Evolutionary conservation across 2,888 invertebrate genomes (phyloP).

Genomic region (Perizoma affinitatum): DNA sequence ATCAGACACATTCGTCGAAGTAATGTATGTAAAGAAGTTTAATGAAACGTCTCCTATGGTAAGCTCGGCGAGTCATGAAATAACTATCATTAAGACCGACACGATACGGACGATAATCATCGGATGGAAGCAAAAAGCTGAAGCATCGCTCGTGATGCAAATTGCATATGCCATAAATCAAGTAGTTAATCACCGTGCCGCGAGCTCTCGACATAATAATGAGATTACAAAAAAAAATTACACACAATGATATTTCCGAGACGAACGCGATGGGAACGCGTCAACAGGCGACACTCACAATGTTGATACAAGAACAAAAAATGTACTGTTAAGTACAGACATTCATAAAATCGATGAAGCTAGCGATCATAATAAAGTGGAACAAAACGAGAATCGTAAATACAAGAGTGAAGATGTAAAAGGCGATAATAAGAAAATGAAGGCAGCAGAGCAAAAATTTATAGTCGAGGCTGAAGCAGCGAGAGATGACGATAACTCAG

Average conservation of each 20-base stretch:
- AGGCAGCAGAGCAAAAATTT: constrained; percentile 64
- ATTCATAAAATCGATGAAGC: constrained; percentile 47
- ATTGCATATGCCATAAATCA: constrained; percentile 82
- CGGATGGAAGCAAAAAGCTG: constrained; percentile 78
- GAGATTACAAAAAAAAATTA: constrained; percentile 80
- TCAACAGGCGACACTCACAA: constrained; percentile 51
- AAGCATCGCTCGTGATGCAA: constrained; percentile 77
- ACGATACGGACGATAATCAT: constrained; percentile 83
- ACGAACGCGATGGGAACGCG: constrained; percentile 56
- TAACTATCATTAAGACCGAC: constrained; percentile 82
- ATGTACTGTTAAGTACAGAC: constrained; percentile 33
- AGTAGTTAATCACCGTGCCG: constrained; percentile 78
- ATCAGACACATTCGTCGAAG: constrained; percentile 79
- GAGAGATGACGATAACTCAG: constrained; percentile 76
- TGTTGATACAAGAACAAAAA: constrained; percentile 39
- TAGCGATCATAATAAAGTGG: constrained; percentile 47
- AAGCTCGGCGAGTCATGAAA: constrained; percentile 79
- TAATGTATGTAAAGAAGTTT: constrained; percentile 80
- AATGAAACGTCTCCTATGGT: constrained; percentile 79
- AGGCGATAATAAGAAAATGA: constrained; percentile 75
- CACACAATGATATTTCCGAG: constrained; percentile 56
- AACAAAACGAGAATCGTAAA: constrained; percentile 57
- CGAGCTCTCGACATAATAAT: constrained; percentile 71
- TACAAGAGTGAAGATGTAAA: constrained; percentile 67
- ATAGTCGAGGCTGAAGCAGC: constrained; percentile 67